phyloP scores from a whole-genome alignment of 1,140 invertebrate species.

The Habropoda laboriosa region DNA sequence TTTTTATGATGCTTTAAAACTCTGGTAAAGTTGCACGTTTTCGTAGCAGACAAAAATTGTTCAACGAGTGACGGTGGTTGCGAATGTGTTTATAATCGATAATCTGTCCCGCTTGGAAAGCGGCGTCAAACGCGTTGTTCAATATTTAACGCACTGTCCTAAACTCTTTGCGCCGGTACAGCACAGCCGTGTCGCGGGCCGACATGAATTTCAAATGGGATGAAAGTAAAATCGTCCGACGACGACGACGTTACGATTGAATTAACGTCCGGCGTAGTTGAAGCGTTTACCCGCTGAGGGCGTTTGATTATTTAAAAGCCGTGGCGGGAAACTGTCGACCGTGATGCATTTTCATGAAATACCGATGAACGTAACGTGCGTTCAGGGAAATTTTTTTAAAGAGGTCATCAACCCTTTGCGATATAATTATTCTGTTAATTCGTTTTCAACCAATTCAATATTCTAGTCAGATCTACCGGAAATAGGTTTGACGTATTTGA shows the following conservation, averaged over 20 bases:
- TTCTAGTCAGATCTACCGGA: no score
- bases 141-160: slow-evolving; percentile 30
- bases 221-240: slow-evolving; percentile 4
- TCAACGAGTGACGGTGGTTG: not conserved
- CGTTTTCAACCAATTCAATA: no score
- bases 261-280: not conserved
- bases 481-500: no score
- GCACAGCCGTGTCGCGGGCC: not conserved
- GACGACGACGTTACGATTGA: not conserved
- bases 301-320: not conserved
- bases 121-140: slow-evolving; percentile 19
- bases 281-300: no score
- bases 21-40: no score
- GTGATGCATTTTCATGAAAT: not conserved
- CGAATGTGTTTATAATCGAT: slow-evolving; percentile 17
- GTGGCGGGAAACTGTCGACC: not conserved
- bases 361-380: not conserved
- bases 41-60: no score
- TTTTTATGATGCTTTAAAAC: no score
- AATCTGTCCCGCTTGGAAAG: no score
- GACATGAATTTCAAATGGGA: slow-evolving; percentile 20
- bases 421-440: no score
- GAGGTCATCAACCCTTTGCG: no score
- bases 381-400: no score
- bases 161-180: not conserved